Base-by-base conservation (phyloP, 2,797 vertebrate species). In the Austrolebias charrua region DNA sequence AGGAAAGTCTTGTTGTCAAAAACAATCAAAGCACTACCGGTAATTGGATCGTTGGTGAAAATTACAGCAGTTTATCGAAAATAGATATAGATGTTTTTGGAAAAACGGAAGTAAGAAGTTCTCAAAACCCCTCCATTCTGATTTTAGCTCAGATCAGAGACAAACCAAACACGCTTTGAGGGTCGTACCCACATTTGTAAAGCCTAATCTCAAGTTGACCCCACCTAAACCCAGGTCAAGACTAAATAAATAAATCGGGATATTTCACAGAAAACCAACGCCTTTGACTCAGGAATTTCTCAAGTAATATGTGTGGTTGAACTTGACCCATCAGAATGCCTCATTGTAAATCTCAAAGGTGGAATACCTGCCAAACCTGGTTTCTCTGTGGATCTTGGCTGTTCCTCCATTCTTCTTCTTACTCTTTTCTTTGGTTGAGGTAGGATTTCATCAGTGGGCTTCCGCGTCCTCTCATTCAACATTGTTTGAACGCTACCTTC, bases 291-390 rank as follows among this genome's bases (percentile, higher is more conserved):
- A 55, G 48, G 40, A 55, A 60, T 24, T 51, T 57, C 66, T 69
- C 45, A 61, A 24, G 9, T 24, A 79, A 75, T 75, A 73, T 70
- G 66, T 70, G 71, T 42, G 73, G 74, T 75, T 48, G 66, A 44
- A 20, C 69, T 18, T 43, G 46, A 63, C 46, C 48, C 69, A 78
- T 24, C 24, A 24, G 24, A 24, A 24, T 24, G 24, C 24, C 3
- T 24, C 24, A 3, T 24, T 24, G 1, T 24, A 24, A 24, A 24
- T 24, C 50, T 28, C 28, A 29, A 1, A 16, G 64, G 69, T 35
- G 49, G 10, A 71, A 74, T 86, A 87, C 85, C 71, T 87, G 63
- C 10, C 15, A 56, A 42, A 16, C n/a, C 55, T 19, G 6, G 15
- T 51, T 60, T 44, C 51, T 69, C 48, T 28, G 71, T 55, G 47